Conservation (phyloP, 2,888 invertebrate genomes). For the Ditylenchus weischeri region DNA sequence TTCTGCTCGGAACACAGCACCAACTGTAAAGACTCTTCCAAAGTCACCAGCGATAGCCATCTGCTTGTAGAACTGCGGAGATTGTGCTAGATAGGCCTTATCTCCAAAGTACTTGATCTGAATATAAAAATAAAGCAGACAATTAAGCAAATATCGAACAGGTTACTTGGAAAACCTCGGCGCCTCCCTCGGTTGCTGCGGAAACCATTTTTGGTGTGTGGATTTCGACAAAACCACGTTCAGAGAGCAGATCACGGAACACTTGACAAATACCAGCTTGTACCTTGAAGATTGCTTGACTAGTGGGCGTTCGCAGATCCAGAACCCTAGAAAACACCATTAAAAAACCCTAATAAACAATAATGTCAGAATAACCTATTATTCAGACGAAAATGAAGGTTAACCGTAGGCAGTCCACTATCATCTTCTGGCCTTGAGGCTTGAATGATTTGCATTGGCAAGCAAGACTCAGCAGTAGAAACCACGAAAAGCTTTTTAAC, state of each 20-base stretch:
- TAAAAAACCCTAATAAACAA: slow-evolving; percentile 59
- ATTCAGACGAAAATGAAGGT: slow-evolving; percentile 93
- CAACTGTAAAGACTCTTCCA: slow-evolving; percentile 69
- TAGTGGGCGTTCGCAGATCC: slow-evolving; percentile 89
- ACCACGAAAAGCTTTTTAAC: slow-evolving; percentile 50
- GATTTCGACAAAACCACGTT: slow-evolving; percentile 72
- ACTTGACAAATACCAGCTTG: slow-evolving; percentile 87
- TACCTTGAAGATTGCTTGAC: slow-evolving; percentile 85
- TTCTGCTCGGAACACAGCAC: slow-evolving; percentile 87
- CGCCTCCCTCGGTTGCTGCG: slow-evolving; percentile 85
- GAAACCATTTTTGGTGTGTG: slow-evolving; percentile 97
- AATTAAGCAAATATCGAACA: slow-evolving; percentile 10
- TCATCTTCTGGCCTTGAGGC: slow-evolving; percentile 75
- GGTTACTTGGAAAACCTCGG: slow-evolving; percentile 62
- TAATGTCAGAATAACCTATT: slow-evolving; percentile 66
- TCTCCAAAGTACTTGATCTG: slow-evolving; percentile 82
- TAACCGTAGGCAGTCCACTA: slow-evolving; percentile 71
- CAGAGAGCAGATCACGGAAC: slow-evolving; percentile 77
- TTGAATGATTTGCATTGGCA: slow-evolving; percentile 93
- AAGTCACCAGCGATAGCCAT: slow-evolving; percentile 99
- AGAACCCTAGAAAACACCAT: slow-evolving; percentile 65
- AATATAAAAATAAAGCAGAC: neutral
- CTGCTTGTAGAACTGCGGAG: slow-evolving; percentile 97
- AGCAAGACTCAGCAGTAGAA: slow-evolving; percentile 66
- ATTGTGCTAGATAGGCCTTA: slow-evolving; percentile 92